Evolutionary conservation across 1,140 invertebrate genomes (phyloP), one percentile per base, ranked within the genome.

Genomic region (Dendroctonus ponderosae): DNA sequence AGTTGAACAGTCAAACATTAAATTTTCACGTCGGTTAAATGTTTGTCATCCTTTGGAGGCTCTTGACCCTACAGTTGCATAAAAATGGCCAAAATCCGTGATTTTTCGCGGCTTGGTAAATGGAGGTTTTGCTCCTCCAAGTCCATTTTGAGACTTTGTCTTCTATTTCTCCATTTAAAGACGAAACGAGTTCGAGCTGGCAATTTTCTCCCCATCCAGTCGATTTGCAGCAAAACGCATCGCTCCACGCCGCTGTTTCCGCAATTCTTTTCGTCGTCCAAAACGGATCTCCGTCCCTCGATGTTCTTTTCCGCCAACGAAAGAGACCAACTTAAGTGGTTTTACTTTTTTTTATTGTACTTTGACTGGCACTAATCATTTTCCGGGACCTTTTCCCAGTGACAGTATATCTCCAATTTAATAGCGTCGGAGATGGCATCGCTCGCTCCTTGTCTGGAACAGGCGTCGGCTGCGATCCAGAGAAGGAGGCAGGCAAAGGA

Each of bases 351-450:
- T 67, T 68, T 67, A 68, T 68, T 68, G 66, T 68, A 68, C 61
- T 68, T 63, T 68, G 59, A 62, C 61, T 68, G 60, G 56, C 60
- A 70, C 61, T 70, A 70, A 70, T 70, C 66, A 70, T 70, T 70
- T 70, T 64, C 61, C 59, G 46, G 56, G 61, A 68, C 59, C 57
- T 62, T 70, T 62, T 61, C 52, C 69, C 14, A 62, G 49, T 62
- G 65, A 63, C 60, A 70, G 65, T 70, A 70, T 70, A 70, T 70
- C 69, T 67, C 57, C 69, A 70, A 70, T 70, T 67, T 70, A 70
- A 70, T 70, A 61, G 68, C 64, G 49, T 43, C 58, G 46, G 50
- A 49, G 37, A 57, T 66, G 57, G 49, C 43, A 49, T 60, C 52
- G 26, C 61, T 39, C 56, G 40, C 12, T 62, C 43, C 48, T 12